Conservation (phyloP, 1,140 invertebrate genomes). For the Pomacea maculata region DNA sequence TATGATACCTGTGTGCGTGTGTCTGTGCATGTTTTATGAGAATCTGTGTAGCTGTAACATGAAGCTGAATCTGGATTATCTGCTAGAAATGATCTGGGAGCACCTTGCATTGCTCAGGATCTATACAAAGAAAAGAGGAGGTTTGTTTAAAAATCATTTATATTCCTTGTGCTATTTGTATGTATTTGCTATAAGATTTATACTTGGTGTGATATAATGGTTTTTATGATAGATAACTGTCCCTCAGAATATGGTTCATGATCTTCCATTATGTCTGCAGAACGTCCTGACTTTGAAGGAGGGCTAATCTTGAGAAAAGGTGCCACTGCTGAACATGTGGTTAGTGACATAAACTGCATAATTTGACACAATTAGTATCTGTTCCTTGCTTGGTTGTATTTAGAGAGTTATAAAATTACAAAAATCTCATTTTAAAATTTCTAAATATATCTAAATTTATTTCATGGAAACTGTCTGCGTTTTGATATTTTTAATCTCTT, state of each 20-base stretch:
- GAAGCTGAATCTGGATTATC: slow-evolving; percentile 97
- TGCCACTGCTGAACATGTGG: slow-evolving; percentile 92
- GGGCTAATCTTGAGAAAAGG: slow-evolving; percentile 91
- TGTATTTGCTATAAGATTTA: neutral
- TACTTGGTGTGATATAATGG: neutral
- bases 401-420: no score
- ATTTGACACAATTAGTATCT: neutral
- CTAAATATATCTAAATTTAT: no score
- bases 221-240: neutral
- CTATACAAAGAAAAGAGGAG: slow-evolving; percentile 98
- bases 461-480: no score
- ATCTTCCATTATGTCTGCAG: slow-evolving; percentile 57
- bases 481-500: no score
- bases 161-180: neutral
- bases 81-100: slow-evolving; percentile 94
- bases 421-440: no score
- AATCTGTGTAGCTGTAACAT: slow-evolving; percentile 89
- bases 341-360: slow-evolving; percentile 43
- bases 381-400: neutral
- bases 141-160: slow-evolving; percentile 38
- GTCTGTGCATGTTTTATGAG: neutral
- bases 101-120: slow-evolving; percentile 92
- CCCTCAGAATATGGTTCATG: neutral
- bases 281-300: slow-evolving; percentile 94
- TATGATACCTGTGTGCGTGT: neutral